phyloP scores from a whole-genome alignment of 1,140 invertebrate species.

The Cyclina sinensis region DNA sequence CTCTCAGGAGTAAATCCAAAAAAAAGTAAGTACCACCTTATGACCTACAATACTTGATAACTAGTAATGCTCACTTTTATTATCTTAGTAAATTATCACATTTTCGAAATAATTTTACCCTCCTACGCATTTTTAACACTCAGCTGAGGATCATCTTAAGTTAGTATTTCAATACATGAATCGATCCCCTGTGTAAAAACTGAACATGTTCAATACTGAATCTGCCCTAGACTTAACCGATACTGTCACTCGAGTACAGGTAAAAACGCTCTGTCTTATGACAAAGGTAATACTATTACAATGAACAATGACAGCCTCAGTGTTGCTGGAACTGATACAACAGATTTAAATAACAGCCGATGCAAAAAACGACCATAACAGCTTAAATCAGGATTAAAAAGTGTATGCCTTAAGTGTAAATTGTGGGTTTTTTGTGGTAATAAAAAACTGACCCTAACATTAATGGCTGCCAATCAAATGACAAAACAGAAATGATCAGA shows the following conservation, averaged over 20 bases:
- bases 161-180: slow-evolving; percentile 39
- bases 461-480: neutral
- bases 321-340: neutral
- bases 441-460: neutral
- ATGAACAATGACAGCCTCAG: neutral
- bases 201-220: slow-evolving; percentile 1
- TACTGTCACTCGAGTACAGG: slow-evolving; percentile 18
- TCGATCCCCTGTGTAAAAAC: slow-evolving; percentile 33
- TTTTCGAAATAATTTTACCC: neutral
- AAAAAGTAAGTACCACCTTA: neutral
- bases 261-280: neutral
- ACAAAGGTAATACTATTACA: slow-evolving; percentile 8
- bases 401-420: neutral
- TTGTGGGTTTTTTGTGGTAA: neutral
- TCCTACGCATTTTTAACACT: neutral
- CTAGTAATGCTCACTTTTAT: neutral
- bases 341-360: neutral
- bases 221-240: neutral
- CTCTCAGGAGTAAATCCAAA: neutral
- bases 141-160: neutral
- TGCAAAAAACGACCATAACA: neutral
- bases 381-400: neutral
- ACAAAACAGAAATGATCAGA: neutral
- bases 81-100: neutral
- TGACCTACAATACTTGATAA: neutral